Evolutionary conservation across 2,797 vertebrate species (phyloP).

Genomic region (Aeoliscus strigatus): DNA sequence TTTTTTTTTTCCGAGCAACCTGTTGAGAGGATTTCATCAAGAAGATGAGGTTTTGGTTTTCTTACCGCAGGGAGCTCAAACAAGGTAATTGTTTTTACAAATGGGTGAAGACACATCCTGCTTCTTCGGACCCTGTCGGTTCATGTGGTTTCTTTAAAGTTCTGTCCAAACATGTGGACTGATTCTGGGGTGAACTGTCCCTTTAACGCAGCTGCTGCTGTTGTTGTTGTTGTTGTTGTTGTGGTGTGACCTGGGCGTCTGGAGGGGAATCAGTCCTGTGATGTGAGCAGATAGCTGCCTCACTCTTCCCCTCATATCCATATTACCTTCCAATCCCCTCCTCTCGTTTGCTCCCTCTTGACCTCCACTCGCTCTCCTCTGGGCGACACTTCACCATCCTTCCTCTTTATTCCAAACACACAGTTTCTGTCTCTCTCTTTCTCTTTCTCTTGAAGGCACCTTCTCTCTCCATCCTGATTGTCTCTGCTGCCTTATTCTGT

Average conservation of each 20-base stretch:
- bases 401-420: slow-evolving; percentile 15
- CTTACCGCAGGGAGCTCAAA: slow-evolving; percentile 36
- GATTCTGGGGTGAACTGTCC: background rate
- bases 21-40: background rate
- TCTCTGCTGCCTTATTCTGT: slow-evolving; percentile 42
- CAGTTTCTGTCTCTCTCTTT: slow-evolving; percentile 31
- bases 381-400: slow-evolving; percentile 15
- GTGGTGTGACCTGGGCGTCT: slow-evolving; percentile 44
- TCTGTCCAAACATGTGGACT: too few species aligned
- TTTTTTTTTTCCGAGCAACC: background rate
- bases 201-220: slow-evolving; percentile 24
- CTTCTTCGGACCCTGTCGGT: too few species aligned
- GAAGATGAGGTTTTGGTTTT: slow-evolving; percentile 55
- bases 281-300: slow-evolving; percentile 58
- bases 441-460: slow-evolving; percentile 25
- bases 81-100: too few species aligned
- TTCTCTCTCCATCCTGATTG: slow-evolving; percentile 32
- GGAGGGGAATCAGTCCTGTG: slow-evolving; percentile 55
- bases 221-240: slow-evolving; percentile 45
- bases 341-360: slow-evolving; percentile 33
- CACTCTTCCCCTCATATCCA: slow-evolving; percentile 44
- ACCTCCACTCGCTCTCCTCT: slow-evolving; percentile 19
- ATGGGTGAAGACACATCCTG: too few species aligned
- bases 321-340: slow-evolving; percentile 54
- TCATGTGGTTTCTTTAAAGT: too few species aligned